These are phyloP conservation scores for Octomys mimax DNA, from an alignment of 2,797 vertebrate species.

Conservation along the genomic window DNA sequence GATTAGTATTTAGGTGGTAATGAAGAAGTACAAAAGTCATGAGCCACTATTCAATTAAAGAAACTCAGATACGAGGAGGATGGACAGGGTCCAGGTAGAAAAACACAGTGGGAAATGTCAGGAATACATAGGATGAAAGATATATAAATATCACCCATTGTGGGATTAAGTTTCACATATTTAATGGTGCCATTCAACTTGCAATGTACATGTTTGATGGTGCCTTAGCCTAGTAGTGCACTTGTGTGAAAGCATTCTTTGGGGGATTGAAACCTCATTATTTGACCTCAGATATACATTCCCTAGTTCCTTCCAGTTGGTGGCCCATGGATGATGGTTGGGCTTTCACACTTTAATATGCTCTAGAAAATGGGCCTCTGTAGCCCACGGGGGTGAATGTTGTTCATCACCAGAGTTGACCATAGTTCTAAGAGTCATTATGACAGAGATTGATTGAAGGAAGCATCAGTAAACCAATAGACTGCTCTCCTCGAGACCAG, in stretches of 20 bases:
- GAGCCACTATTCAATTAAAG: constrained; percentile 83
- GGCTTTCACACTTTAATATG: not conserved
- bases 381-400: not conserved
- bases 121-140: not conserved
- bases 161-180: not conserved
- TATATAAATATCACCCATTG: not conserved
- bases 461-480: not conserved
- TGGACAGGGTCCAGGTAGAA: not conserved
- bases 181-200: not conserved
- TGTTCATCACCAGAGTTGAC: not conserved
- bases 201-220: not conserved
- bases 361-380: not conserved
- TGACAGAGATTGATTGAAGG: not conserved
- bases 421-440: not conserved
- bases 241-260: not conserved
- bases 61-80: constrained; percentile 79
- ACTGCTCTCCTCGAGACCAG: not conserved
- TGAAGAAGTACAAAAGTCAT: constrained; percentile 85
- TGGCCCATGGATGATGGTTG: not conserved
- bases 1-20: constrained; percentile 83
- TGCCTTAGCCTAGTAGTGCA: not conserved
- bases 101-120: not conserved
- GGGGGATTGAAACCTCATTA: not conserved
- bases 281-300: not conserved
- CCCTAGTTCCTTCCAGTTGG: not conserved